Base-by-base conservation (phyloP, 1,140 invertebrate species). In the Halictus rubicundus region DNA sequence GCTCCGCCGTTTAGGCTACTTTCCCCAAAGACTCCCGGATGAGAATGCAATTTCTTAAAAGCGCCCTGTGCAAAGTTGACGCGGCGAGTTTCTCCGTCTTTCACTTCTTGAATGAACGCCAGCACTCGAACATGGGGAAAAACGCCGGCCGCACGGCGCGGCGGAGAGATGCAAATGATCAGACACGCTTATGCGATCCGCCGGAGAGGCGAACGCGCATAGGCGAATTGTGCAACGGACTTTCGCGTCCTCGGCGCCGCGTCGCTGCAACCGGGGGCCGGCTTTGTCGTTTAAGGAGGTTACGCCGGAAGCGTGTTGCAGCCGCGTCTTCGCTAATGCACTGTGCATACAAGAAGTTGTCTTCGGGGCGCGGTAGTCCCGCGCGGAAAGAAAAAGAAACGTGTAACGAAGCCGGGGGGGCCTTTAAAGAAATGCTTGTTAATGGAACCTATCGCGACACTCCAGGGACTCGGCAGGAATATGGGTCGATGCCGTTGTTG, bases 241-340 rank as follows among this genome's bases (percentile, higher is more conserved):
- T 59, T 72, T 75, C 68, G 82, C 68, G 52, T 39, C 42, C 3
- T 32, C 32, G 32, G 32, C 32, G 32, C 32, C 32, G 42, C 42
- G 68, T 78, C 81, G 82, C 61, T 82, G 69, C 74, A 71, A 74
- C 42, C 42, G 46, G 8, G 57, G 57, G 21, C 32, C 12, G 5
- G 71, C 70, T 68, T 73, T 76, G 78, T 68, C 27, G 78, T 68
- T 42, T 32, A 49, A 76, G 42, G 72, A 49, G 19, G 54, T 80
- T 80, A 80, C 25, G 61, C 65, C 80, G 80, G 85, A 86, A 85
- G 76, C 80, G 72, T 83, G 68, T 52, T 63, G 68, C 60, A 49
- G 46, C 32, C 68, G 75, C 69, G 75, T 82, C 79, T 60, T 72
- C 68, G 79, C 79, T 86, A 86, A 86, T 86, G 76, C 73, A 74